These are phyloP conservation scores for Drosophila lini DNA, from an alignment of 1,140 invertebrate genomes.

Conservation along the genomic window DNA sequence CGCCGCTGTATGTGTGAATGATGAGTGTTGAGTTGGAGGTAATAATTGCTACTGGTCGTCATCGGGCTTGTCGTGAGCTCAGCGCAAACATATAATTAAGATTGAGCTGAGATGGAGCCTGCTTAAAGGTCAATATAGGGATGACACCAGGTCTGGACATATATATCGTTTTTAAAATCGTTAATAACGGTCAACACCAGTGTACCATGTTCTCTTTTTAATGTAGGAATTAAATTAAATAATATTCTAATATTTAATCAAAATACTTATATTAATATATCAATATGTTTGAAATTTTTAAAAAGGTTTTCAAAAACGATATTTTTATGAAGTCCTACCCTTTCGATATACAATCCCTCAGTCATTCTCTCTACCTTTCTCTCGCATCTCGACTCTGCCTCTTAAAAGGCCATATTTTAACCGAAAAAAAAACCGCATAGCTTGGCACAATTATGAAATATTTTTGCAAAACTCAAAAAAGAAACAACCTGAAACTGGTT, in stretches of 20 bases:
- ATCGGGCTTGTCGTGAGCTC: conserved; percentile 62
- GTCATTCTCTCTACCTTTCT: not conserved
- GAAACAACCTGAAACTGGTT: conserved; percentile 59
- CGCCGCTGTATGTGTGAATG: conserved; percentile 52
- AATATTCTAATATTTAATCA: not conserved
- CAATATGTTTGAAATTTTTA: too few relatives aligned
- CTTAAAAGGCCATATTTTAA: conserved; percentile 73
- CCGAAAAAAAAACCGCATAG: conserved; percentile 63
- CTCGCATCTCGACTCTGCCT: conserved; percentile 13
- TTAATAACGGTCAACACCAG: too few relatives aligned
- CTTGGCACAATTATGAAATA: conserved; percentile 83
- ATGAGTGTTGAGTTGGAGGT: conserved; percentile 74
- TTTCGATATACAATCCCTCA: not conserved
- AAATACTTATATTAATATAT: too few relatives aligned
- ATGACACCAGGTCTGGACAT: conserved; percentile 1
- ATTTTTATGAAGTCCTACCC: not conserved
- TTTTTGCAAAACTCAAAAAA: conserved; percentile 59
- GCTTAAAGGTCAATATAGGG: conserved; percentile 57
- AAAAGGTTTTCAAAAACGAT: not conserved
- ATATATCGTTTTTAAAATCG: not conserved
- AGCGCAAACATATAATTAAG: conserved; percentile 72
- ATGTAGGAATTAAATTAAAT: not conserved
- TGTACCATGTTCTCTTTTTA: not conserved
- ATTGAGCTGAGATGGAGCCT: conserved; percentile 33
- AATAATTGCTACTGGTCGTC: conserved; percentile 82